Evolutionary conservation across 2,797 vertebrate genomes (phyloP).

Genomic region (Spea hammondii): DNA sequence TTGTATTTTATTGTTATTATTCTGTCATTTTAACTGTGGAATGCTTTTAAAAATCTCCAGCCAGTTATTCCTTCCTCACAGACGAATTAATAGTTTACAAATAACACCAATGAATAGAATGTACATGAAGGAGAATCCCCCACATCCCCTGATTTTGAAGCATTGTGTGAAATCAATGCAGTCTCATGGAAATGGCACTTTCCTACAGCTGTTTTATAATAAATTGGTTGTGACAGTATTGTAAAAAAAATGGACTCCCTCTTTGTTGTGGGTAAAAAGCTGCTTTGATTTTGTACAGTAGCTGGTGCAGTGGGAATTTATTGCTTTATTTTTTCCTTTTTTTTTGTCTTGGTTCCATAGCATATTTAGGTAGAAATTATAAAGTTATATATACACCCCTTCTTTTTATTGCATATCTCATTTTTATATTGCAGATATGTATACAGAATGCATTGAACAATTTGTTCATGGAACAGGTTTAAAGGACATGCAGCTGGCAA

Average conservation of each 20-base stretch:
- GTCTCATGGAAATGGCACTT: slow-evolving; percentile 12
- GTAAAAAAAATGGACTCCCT: slow-evolving; percentile 20
- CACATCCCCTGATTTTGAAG: neutral
- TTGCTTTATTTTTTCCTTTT: neutral
- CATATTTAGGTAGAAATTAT: neutral
- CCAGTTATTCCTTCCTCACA: slow-evolving; percentile 6
- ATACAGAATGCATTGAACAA: too few species aligned
- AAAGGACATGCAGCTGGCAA: too few species aligned
- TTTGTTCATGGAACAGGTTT: too few species aligned
- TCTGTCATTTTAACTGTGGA: slow-evolving; percentile 6
- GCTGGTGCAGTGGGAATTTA: neutral
- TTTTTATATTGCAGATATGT: neutral
- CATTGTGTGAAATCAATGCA: slow-evolving; percentile 24
- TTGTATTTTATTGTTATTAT: slow-evolving; percentile 11
- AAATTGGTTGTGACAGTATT: slow-evolving; percentile 24
- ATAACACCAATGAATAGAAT: slow-evolving; percentile 12
- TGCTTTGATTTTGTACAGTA: too few species aligned
- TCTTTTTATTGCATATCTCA: neutral
- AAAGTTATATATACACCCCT: neutral
- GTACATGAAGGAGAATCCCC: slow-evolving; percentile 1
- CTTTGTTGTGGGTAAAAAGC: neutral
- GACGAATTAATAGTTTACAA: slow-evolving; percentile 25
- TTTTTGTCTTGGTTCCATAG: neutral
- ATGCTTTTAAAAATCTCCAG: slow-evolving; percentile 22
- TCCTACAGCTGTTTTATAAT: slow-evolving; percentile 10